A percentile compares a stretch with the other conserved stretches of the same genome.
phyloP scores from a whole-genome alignment of 2,113 vertebrate species.

The Thamnaconus septentrionalis region DNA sequence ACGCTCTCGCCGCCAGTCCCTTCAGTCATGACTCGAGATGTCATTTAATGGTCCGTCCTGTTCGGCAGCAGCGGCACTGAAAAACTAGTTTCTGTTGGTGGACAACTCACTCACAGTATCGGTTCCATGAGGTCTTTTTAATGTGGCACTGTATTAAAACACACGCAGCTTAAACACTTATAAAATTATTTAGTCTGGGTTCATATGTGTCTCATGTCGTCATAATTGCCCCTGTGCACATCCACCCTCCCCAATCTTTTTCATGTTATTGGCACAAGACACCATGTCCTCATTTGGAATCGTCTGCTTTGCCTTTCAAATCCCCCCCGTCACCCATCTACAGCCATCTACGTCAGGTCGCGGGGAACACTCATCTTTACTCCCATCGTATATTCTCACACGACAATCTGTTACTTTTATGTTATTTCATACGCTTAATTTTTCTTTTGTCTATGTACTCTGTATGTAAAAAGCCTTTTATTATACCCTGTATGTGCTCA shows the following conservation, averaged over 20 bases:
- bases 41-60: not conserved
- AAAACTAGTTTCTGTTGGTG: not conserved
- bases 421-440: conserved; percentile 27
- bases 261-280: conserved; percentile 2
- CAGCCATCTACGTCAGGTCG: conserved; percentile 13
- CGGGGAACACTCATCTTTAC: conserved; percentile 8
- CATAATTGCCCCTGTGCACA: too few species aligned
- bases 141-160: too few species aligned
- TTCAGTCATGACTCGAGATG: conserved; percentile 3
- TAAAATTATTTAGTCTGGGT: too few species aligned
- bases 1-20: conserved; percentile 10
- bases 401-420: conserved; percentile 47
- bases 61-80: not conserved
- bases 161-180: too few species aligned
- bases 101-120: too few species aligned
- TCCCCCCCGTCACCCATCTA: not conserved
- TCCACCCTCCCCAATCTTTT: too few species aligned
- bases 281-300: not conserved
- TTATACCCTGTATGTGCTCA: conserved; percentile 14
- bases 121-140: too few species aligned
- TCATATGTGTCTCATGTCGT: too few species aligned
- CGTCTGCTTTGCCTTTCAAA: too few species aligned
- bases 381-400: conserved; percentile 2
- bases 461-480: not conserved
- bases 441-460: conserved; percentile 33